Evolutionary conservation across 2,113 vertebrate species (phyloP), one percentile per base, ranked within the genome.

Genomic region (Rattus rattus): DNA sequence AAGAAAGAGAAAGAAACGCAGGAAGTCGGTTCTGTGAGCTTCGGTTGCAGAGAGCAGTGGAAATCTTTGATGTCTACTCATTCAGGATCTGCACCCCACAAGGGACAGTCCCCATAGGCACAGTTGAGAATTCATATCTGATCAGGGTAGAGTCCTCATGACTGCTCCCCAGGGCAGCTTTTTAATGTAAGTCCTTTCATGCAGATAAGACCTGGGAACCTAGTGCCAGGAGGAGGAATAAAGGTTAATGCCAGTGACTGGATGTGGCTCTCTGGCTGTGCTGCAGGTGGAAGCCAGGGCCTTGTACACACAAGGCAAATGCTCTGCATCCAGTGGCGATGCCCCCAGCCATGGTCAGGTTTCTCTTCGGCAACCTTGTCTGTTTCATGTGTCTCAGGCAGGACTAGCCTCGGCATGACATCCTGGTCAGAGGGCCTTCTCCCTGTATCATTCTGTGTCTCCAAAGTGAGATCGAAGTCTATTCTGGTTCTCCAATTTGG

Each of bases 41-140:
- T 95, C 83, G 26, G 95, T 89, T 97, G 89, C 96, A 93, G 77
- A 97, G 88, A 88, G 73, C 63, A 67, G 90, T 95, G 92, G 96
- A 97, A 94, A 97, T 86, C 96, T 98, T 97, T 97, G 92, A 87
- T 92, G 89, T 96, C 95, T 94, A 67, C 95, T 86, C 84, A 88
- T 95, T 96, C 89, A 90, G 95, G 77, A 95, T 92, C 89, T 80
- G 92, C 92, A 94, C n/a, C 61, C 43, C 69, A 5, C 69, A 79
- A 81, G 97, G 96, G 97, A 97, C 97, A 92, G 96, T 54, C 97
- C 97, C 97, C 10, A 14, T 26, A 90, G 72, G 77, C 90, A 30
- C 2, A 7, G 88, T 90, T 0, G 5, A 49, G 33, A 76, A 16
- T 52, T 76, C 11, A 5, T 52, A 94, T 96, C 94, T 95, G 95